These are phyloP conservation scores for Pseudopleuronectes americanus DNA, from an alignment of 2,797 vertebrate genomes.

Conservation along the genomic window DNA sequence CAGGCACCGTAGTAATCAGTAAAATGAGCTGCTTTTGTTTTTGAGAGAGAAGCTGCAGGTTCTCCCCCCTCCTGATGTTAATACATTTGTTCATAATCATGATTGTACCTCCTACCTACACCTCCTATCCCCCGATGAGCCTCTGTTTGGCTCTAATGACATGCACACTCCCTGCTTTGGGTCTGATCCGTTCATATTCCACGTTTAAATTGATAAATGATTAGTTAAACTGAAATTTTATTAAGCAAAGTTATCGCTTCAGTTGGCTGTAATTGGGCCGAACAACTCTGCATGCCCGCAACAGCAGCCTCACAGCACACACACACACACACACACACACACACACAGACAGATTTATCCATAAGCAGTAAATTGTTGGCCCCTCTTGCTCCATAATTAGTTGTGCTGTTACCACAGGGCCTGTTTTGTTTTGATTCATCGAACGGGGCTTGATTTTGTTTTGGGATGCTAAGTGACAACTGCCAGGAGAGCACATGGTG, in stretches of 20 bases:
- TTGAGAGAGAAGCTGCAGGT: not conserved
- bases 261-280: conserved; percentile 44
- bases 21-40: not conserved
- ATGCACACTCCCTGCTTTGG: conserved; percentile 11
- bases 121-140: conserved; percentile 1
- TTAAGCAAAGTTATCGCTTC: conserved; percentile 33
- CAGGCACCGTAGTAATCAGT: not conserved
- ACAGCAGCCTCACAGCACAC: not conserved
- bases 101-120: not conserved
- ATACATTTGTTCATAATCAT: not conserved
- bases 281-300: conserved; percentile 17
- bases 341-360: not conserved
- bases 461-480: conserved; percentile 43
- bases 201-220: conserved; percentile 30
- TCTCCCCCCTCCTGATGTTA: not conserved
- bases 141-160: conserved; percentile 7
- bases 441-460: conserved; percentile 33
- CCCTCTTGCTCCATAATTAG: conserved; percentile 46
- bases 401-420: conserved; percentile 31
- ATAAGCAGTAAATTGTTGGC: conserved; percentile 36
- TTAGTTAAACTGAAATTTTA: conserved; percentile 38
- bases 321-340: conserved; percentile 21
- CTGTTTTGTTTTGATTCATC: conserved; percentile 31
- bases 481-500: conserved; percentile 17
- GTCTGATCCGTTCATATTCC: conserved; percentile 32